Conservation (phyloP, 2,113 vertebrate species). For the Mohoua ochrocephala region DNA sequence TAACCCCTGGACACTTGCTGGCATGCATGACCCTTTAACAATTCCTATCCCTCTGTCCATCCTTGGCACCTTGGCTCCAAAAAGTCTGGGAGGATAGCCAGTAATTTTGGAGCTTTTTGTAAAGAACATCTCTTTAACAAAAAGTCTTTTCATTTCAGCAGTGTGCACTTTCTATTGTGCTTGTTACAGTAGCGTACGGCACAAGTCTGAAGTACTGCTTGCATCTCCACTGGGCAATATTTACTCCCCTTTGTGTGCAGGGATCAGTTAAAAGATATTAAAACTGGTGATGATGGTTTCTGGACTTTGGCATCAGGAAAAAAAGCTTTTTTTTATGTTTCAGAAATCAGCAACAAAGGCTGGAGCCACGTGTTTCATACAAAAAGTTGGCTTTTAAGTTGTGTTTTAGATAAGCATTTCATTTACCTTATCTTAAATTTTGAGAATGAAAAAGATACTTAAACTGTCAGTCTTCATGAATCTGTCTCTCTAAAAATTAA, state of each 20-base stretch:
- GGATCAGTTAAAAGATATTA: background rate
- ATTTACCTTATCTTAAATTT: background rate
- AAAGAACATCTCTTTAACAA: background rate
- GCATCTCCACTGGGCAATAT: background rate
- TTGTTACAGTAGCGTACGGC: background rate
- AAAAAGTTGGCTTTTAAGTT: background rate
- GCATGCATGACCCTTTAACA: slow-evolving; percentile 69
- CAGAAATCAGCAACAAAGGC: background rate
- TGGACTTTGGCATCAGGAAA: slow-evolving; percentile 17
- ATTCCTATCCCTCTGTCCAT: slow-evolving; percentile 66
- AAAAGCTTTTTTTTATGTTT: background rate
- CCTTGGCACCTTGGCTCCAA: slow-evolving; percentile 72
- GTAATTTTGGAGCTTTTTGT: slow-evolving; percentile 23
- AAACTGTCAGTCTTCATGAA: background rate
- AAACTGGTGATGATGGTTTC: background rate
- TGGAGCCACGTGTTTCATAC: background rate
- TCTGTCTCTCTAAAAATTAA: background rate
- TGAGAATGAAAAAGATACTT: background rate
- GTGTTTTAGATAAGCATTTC: background rate
- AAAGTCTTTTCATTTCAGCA: background rate
- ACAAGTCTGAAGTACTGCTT: background rate
- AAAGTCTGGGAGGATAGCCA: slow-evolving; percentile 58
- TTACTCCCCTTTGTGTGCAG: background rate
- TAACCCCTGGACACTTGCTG: slow-evolving; percentile 74
- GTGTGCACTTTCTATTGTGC: background rate